These are phyloP conservation scores for Pomacea maculata DNA, from an alignment of 1,140 invertebrate species.

Conservation along the genomic window DNA sequence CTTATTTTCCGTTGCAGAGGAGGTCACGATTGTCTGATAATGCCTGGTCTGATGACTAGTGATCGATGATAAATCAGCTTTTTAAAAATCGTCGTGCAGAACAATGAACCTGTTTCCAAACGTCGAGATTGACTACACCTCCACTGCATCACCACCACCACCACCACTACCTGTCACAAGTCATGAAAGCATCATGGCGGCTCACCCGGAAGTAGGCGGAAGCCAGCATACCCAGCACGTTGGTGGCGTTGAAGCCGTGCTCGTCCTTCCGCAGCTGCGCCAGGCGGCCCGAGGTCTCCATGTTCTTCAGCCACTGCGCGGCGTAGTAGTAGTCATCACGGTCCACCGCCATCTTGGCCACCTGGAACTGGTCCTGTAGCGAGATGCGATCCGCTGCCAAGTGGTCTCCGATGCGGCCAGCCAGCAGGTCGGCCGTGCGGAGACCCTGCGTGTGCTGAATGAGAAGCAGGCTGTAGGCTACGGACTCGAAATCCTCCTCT, in stretches of 20 bases:
- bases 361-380: conserved; percentile 13
- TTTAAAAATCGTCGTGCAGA: too few relatives aligned
- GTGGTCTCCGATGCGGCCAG: conserved; percentile 7
- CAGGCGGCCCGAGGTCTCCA: conserved; percentile 6
- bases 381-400: background rate
- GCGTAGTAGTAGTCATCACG: conserved; percentile 22
- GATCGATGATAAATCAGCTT: too few relatives aligned
- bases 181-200: too few relatives aligned
- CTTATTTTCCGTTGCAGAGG: too few relatives aligned
- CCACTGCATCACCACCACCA: too few relatives aligned
- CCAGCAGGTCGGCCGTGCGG: conserved; percentile 5
- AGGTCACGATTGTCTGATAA: too few relatives aligned
- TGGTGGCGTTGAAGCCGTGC: conserved; percentile 22
- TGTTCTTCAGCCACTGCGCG: conserved; percentile 23
- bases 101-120: too few relatives aligned
- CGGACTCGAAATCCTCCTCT: background rate
- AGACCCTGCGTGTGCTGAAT: conserved; percentile 19
- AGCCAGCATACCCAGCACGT: conserved; percentile 19
- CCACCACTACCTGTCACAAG: too few relatives aligned
- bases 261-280: background rate
- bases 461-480: conserved; percentile 16
- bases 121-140: too few relatives aligned
- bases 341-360: conserved; percentile 16
- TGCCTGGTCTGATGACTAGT: too few relatives aligned
- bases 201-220: conserved; percentile 23